Evolutionary conservation across 2,797 vertebrate genomes (phyloP).

Genomic region (Danio aesculapii): DNA sequence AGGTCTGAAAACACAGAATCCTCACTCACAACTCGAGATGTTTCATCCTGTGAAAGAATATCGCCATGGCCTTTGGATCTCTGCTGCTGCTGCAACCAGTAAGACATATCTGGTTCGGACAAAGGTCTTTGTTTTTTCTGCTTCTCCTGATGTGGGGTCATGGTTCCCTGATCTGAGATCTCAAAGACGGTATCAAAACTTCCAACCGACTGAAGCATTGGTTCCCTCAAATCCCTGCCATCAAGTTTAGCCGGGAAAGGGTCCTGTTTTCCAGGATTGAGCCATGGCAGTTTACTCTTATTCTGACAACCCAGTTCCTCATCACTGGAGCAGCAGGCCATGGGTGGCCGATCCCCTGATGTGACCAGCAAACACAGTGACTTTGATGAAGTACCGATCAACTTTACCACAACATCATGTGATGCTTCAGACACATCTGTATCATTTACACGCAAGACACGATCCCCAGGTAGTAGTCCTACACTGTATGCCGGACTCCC

Average conservation of each 20-base stretch:
- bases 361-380: slow-evolving; percentile 87
- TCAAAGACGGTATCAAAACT: slow-evolving; percentile 90
- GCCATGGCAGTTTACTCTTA: slow-evolving; percentile 77
- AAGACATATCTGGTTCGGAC: slow-evolving; percentile 85
- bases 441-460: slow-evolving; percentile 88
- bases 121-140: slow-evolving; percentile 81
- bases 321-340: slow-evolving; percentile 85
- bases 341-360: slow-evolving; percentile 68
- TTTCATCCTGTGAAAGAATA: slow-evolving; percentile 72
- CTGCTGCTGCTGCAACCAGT: slow-evolving; percentile 79
- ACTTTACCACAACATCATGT: slow-evolving; percentile 91
- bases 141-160: slow-evolving; percentile 57
- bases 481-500: slow-evolving; percentile 91
- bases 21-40: slow-evolving; percentile 65
- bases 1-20: slow-evolving; percentile 80
- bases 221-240: slow-evolving; percentile 80
- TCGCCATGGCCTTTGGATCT: slow-evolving; percentile 60
- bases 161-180: slow-evolving; percentile 75
- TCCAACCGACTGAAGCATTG: slow-evolving; percentile 83
- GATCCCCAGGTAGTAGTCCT: slow-evolving; percentile 90
- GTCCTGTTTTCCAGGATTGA: slow-evolving; percentile 68
- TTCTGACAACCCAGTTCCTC: slow-evolving; percentile 81
- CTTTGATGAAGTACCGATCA: slow-evolving; percentile 89
- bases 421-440: slow-evolving; percentile 86
- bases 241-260: not conserved